Evolutionary conservation across 23 tunicate genomes (phyloP).

Genomic region (Corella eumyota): DNA sequence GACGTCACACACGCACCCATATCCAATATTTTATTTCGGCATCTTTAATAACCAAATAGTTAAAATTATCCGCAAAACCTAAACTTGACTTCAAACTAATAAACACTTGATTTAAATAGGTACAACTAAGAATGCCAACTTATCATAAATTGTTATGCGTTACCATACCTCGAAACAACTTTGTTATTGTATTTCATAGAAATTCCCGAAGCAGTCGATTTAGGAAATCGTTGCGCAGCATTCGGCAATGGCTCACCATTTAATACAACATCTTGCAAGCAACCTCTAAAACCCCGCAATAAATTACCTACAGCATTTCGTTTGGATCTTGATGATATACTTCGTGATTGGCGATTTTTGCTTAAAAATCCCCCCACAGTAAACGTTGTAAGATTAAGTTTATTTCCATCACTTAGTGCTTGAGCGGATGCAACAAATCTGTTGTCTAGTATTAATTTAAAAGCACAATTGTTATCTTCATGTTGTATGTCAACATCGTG

Average conservation of each 20-base stretch:
- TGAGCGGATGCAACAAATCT: conserved; percentile 6
- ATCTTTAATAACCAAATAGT: conserved; percentile 21
- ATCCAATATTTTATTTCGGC: conserved; percentile 6
- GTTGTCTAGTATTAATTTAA: conserved; percentile 19
- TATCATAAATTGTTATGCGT: too few relatives aligned
- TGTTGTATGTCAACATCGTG: conserved; percentile 21
- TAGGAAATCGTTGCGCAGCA: too few relatives aligned
- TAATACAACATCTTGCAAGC: conserved; percentile 22
- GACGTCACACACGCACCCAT: conserved; percentile 25
- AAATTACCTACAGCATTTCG: background rate
- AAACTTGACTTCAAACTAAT: background rate
- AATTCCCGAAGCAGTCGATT: too few relatives aligned
- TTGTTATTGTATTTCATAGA: too few relatives aligned
- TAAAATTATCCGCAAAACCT: too few relatives aligned
- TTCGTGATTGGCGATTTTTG: too few relatives aligned
- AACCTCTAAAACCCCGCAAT: conserved; percentile 37
- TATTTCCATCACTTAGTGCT: conserved; percentile 5
- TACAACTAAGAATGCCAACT: background rate
- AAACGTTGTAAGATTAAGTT: conserved; percentile 7
- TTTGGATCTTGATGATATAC: conserved; percentile 18
- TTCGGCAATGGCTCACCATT: too few relatives aligned
- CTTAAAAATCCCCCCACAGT: conserved; percentile 24
- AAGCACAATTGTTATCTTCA: conserved; percentile 9
- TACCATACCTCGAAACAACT: too few relatives aligned
- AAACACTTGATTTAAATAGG: background rate